A percentile compares a stretch with the other conserved stretches of the same genome.
phyloP scores from a whole-genome alignment of 53 echinoderm and acorn worm species.

The Pentamera pediparva region DNA sequence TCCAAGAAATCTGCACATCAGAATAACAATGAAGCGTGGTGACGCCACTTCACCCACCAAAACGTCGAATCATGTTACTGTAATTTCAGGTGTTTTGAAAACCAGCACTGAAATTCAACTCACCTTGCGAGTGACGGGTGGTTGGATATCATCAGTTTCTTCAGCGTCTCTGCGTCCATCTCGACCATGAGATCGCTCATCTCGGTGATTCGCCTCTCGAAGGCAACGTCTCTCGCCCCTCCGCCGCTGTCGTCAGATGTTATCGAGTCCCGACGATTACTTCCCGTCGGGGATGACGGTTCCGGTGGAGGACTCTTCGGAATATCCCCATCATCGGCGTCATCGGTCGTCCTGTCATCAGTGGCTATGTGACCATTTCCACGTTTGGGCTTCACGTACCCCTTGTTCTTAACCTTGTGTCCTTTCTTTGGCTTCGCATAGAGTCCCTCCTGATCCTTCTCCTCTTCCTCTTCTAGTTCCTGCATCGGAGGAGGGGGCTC shows the following conservation, averaged over 20 bases:
- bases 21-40: too few relatives aligned
- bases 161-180: slow-evolving; percentile 85
- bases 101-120: too few relatives aligned
- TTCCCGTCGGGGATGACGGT: slow-evolving; percentile 1
- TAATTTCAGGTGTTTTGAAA: too few relatives aligned
- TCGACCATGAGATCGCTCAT: slow-evolving; percentile 62
- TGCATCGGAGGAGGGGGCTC: slow-evolving; percentile 11
- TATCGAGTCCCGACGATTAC: neutral
- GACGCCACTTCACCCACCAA: too few relatives aligned
- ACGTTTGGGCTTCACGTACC: slow-evolving; percentile 1
- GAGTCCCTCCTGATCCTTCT: neutral
- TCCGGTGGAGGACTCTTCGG: neutral
- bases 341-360: neutral
- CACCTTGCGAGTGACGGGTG: slow-evolving; percentile 87
- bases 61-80: too few relatives aligned
- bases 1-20: too few relatives aligned
- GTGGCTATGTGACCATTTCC: neutral
- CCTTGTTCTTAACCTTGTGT: slow-evolving; percentile 29
- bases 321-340: neutral
- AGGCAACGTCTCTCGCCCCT: slow-evolving; percentile 31
- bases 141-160: slow-evolving; percentile 79
- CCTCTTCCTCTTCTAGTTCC: neutral
- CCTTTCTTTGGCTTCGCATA: slow-evolving; percentile 15
- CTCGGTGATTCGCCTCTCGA: slow-evolving; percentile 74
- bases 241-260: slow-evolving; percentile 37